Percentiles rank a stretch among this genome's conserved stretches.
Evolutionary conservation across 2,113 vertebrate genomes (phyloP).

Genomic region (Micronycteris hirsuta): DNA sequence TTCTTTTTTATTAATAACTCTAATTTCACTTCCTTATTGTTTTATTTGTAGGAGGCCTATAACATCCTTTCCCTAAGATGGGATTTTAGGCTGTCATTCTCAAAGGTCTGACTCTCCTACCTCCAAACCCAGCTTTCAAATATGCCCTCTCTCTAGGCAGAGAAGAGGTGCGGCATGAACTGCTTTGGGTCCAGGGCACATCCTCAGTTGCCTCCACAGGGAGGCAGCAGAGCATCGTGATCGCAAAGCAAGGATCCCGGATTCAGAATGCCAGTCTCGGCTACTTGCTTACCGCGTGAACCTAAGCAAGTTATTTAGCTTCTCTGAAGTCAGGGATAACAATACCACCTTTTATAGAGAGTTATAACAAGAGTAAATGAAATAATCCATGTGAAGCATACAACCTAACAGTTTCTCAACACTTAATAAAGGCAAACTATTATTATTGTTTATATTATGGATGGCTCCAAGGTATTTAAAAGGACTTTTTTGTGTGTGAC

Average conservation of each 20-base stretch:
- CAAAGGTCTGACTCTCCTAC: neutral
- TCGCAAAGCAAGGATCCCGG: neutral
- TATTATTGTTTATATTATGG: neutral
- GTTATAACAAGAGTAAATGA: neutral
- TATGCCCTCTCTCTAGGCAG: neutral
- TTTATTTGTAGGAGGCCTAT: neutral
- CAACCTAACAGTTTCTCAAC: neutral
- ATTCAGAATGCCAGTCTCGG: neutral
- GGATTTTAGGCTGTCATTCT: neutral
- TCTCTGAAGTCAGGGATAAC: neutral
- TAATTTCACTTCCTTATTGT: neutral
- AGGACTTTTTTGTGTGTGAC: neutral
- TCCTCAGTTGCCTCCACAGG: neutral
- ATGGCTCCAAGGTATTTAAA: neutral
- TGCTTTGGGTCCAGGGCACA: too few species aligned
- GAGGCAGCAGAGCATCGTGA: neutral
- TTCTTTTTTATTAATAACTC: neutral
- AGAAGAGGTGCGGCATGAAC: neutral
- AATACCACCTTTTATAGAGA: neutral
- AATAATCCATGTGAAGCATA: neutral
- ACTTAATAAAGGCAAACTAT: neutral
- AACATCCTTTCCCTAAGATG: neutral
- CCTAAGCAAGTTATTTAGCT: neutral
- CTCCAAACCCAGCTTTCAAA: neutral
- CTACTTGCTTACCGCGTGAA: neutral